Evolutionary conservation across 2,797 vertebrate genomes (phyloP).

Genomic region (Acanthis flammea): DNA sequence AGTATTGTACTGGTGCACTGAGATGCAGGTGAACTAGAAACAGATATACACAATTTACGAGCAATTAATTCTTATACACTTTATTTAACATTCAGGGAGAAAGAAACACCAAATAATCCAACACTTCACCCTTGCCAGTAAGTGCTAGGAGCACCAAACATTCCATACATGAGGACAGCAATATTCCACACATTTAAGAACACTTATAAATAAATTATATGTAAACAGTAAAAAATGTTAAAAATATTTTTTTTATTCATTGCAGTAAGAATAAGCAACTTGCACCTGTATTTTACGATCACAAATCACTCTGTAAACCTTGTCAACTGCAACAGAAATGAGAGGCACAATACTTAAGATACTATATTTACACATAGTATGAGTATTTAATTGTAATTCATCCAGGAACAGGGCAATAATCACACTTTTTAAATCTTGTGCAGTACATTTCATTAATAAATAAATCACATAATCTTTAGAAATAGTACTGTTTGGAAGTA

Average conservation of each 20-base stretch:
- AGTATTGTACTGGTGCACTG: not conserved
- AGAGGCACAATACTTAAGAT: not conserved
- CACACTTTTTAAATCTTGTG: not conserved
- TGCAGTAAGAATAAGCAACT: not conserved
- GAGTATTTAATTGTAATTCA: not conserved
- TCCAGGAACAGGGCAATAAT: not conserved
- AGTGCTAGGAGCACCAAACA: not conserved
- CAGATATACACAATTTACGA: not conserved
- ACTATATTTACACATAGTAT: not conserved
- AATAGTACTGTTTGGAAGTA: not conserved
- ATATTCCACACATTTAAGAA: not conserved
- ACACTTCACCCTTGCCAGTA: not conserved
- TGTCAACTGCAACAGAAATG: not conserved
- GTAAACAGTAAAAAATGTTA: not conserved
- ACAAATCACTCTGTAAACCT: not conserved
- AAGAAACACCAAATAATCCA: not conserved
- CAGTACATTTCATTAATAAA: not conserved
- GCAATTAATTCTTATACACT: not conserved
- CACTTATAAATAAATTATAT: not conserved
- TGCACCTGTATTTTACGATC: not conserved
- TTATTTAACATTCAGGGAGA: not conserved
- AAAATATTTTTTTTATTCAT: not conserved
- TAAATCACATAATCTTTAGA: not conserved
- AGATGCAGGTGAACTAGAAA: not conserved
- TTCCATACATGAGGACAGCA: not conserved